These are phyloP conservation scores for Mylabris sibirica DNA, from an alignment of 2,888 invertebrate species.

Conservation along the genomic window DNA sequence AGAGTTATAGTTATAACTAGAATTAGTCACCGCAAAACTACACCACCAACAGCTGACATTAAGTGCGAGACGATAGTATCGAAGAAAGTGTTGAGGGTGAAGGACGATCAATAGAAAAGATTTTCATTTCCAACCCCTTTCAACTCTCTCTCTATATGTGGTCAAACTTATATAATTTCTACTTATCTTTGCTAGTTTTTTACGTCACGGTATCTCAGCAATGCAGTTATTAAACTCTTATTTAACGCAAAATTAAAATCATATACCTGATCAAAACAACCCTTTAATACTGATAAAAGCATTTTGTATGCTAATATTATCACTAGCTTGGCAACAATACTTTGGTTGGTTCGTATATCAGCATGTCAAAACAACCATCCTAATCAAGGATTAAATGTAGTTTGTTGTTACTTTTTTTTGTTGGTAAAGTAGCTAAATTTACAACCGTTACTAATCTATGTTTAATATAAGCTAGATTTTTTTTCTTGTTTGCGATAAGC, in stretches of 20 bases:
- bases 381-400: background rate
- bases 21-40: background rate
- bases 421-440: background rate
- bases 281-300: background rate
- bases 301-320: background rate
- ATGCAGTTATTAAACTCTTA: background rate
- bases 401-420: background rate
- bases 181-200: background rate
- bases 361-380: background rate
- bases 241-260: background rate
- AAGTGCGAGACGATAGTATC: constrained; percentile 12
- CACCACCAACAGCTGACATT: constrained; percentile 15
- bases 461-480: background rate
- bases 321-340: background rate
- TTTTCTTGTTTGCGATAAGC: background rate
- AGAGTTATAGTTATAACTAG: background rate
- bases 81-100: constrained; percentile 14
- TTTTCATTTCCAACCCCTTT: background rate
- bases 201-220: background rate
- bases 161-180: constrained; percentile 1
- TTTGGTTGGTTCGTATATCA: background rate
- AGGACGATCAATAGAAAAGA: constrained; percentile 17
- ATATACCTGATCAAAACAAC: background rate
- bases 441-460: background rate
- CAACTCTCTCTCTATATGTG: background rate